These are phyloP conservation scores for Psittacula cyanocephala DNA, from an alignment of 2,113 vertebrate species.

Conservation along the genomic window DNA sequence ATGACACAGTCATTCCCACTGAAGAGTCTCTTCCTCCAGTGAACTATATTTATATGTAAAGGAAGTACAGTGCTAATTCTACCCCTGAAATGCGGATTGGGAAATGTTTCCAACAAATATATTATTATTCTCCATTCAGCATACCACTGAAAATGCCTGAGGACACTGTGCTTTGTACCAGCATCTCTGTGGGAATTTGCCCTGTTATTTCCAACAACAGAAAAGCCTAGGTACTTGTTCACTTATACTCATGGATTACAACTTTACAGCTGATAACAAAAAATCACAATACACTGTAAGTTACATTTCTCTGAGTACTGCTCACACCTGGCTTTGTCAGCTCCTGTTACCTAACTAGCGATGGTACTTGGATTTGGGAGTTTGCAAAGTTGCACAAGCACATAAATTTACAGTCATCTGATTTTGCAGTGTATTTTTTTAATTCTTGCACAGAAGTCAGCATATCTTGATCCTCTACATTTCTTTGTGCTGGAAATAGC, in stretches of 20 bases:
- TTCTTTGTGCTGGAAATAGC: not conserved
- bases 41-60: conserved; percentile 5
- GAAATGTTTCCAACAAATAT: conserved; percentile 22
- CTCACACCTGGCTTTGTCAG: not conserved
- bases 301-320: not conserved
- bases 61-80: conserved; percentile 13
- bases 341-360: not conserved
- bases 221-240: not conserved
- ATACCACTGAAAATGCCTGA: not conserved
- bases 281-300: not conserved
- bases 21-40: not conserved
- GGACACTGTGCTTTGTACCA: not conserved
- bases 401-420: not conserved
- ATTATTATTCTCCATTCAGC: not conserved
- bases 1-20: not conserved
- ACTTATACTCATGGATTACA: not conserved
- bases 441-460: not conserved
- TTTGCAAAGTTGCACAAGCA: not conserved
- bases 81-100: not conserved
- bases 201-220: not conserved
- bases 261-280: not conserved
- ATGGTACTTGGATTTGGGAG: not conserved
- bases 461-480: not conserved
- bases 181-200: not conserved
- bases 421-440: not conserved